These are phyloP conservation scores for Pygocentrus nattereri DNA, from an alignment of 2,797 vertebrate species.

Conservation along the genomic window DNA sequence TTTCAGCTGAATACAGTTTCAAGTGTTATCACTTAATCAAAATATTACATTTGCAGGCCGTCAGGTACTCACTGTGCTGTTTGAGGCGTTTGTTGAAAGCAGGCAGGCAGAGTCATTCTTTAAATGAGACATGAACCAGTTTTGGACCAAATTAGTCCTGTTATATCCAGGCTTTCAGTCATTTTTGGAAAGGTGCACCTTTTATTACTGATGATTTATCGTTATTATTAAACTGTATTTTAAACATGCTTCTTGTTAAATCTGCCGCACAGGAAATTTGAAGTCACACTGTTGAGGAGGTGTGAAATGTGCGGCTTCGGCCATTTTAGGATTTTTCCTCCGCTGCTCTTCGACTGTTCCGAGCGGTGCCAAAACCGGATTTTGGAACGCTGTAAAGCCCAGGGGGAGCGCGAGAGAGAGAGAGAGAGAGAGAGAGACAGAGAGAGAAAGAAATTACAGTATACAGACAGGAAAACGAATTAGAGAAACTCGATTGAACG, in stretches of 20 bases:
- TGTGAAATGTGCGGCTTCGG: constrained; percentile 80
- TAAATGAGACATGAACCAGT: not conserved
- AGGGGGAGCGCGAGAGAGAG: not conserved
- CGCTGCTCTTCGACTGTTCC: constrained; percentile 61
- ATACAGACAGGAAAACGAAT: constrained; percentile 5
- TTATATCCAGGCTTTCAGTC: constrained; percentile 12
- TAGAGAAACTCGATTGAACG: not conserved
- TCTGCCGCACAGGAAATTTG: constrained; percentile 79
- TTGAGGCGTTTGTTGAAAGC: not conserved
- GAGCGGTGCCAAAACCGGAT: constrained; percentile 72
- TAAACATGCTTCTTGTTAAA: constrained; percentile 77
- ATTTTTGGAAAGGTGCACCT: constrained; percentile 27
- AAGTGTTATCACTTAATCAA: too few species aligned
- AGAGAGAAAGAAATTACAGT: constrained; percentile 29
- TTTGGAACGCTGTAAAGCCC: constrained; percentile 63
- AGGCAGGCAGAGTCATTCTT: not conserved
- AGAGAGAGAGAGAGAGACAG: not conserved
- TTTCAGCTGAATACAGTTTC: too few species aligned
- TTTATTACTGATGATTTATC: constrained; percentile 17
- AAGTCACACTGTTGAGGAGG: constrained; percentile 78
- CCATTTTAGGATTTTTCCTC: constrained; percentile 78
- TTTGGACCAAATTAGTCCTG: constrained; percentile 12
- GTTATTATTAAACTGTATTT: constrained; percentile 67
- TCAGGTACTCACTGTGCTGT: not conserved
- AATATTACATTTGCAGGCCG: too few species aligned